phyloP scores from a whole-genome alignment of 1,140 invertebrate species.

The Drosophila kurseongensis region DNA sequence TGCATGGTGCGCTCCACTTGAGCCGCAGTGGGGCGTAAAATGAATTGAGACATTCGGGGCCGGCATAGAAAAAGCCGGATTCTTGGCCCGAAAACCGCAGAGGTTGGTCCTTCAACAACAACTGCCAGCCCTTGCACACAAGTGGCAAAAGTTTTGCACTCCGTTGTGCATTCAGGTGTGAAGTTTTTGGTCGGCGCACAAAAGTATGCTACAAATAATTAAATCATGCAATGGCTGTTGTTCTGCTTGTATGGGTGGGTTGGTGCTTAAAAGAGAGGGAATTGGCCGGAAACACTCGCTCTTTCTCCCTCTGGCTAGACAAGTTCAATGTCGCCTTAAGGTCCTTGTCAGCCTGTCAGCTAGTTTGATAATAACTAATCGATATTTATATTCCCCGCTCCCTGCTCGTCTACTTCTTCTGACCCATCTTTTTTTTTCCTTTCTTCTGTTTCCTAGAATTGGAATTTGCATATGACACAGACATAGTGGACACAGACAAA shows the following conservation, averaged over 20 bases:
- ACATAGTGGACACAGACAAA: constrained; percentile 9
- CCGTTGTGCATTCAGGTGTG: constrained; percentile 71
- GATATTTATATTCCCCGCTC: constrained; percentile 65
- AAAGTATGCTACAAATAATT: constrained; percentile 80
- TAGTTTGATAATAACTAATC: constrained; percentile 75
- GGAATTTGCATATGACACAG: constrained; percentile 60
- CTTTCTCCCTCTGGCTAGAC: constrained; percentile 37
- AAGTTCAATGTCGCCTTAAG: constrained; percentile 70
- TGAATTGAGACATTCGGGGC: constrained; percentile 80
- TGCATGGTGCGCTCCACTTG: constrained; percentile 77
- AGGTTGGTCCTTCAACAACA: constrained; percentile 56
- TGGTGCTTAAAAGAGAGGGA: too few relatives aligned
- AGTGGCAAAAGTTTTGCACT: constrained; percentile 67
- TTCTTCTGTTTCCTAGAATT: constrained; percentile 20
- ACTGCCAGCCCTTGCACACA: constrained; percentile 54
- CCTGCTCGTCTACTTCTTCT: neutral
- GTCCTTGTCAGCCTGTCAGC: constrained; percentile 69
- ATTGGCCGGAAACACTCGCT: constrained; percentile 19
- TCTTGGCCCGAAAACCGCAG: constrained; percentile 25
- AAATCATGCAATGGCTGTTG: constrained; percentile 76
- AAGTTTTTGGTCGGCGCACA: constrained; percentile 74
- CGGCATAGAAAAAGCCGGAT: constrained; percentile 31
- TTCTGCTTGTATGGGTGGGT: constrained; percentile 1
- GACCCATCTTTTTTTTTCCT: neutral
- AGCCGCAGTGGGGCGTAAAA: constrained; percentile 77